phyloP scores from a whole-genome alignment of 2,888 invertebrate genomes.

The Zele albiditarsus region DNA sequence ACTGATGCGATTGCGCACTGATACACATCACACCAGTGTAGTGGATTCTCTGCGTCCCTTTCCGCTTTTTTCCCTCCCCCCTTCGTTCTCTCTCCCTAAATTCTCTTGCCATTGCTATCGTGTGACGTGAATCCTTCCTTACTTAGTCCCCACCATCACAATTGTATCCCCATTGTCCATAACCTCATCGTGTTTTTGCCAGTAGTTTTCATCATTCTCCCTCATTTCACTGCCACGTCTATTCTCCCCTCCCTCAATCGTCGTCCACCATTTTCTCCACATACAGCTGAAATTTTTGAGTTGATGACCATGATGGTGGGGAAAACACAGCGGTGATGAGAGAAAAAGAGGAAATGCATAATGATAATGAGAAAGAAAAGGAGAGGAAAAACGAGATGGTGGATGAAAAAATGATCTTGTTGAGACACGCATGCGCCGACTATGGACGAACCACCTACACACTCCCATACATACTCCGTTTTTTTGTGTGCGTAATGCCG shows the following conservation, averaged over 20 bases:
- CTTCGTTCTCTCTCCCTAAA: neutral
- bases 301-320: neutral
- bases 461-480: too few species aligned
- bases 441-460: too few species aligned
- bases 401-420: too few species aligned
- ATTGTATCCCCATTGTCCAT: neutral
- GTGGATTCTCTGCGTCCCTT: conserved; percentile 32
- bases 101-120: neutral
- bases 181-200: neutral
- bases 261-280: neutral
- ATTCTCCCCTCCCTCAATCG: neutral
- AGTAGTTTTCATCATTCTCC: neutral
- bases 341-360: neutral
- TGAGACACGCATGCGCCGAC: too few species aligned
- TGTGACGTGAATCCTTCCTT: neutral
- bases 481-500: too few species aligned
- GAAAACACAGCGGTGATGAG: neutral
- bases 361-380: neutral
- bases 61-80: conserved; percentile 42
- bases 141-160: neutral
- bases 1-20: conserved; percentile 71
- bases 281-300: neutral
- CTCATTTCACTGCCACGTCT: neutral
- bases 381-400: neutral
- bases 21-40: conserved; percentile 55